phyloP scores from a whole-genome alignment of 2,113 vertebrate genomes.

The Nothobranchius furzeri region DNA sequence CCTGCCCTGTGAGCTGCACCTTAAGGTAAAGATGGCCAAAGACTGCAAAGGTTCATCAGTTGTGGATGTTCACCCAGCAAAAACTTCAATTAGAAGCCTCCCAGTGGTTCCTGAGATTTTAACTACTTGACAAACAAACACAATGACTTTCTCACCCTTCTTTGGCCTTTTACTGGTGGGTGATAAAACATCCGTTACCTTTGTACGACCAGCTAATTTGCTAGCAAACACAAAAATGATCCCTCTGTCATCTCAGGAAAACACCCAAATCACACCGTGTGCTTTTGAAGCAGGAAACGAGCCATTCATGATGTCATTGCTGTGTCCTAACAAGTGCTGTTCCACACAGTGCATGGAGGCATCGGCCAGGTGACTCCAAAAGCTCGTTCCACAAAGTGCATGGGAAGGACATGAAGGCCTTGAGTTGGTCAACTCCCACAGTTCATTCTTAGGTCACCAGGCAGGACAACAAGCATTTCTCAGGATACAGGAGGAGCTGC shows the following conservation, averaged over 20 bases:
- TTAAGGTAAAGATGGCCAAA: no score
- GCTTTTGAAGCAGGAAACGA: constrained; percentile 20
- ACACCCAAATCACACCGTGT: not conserved
- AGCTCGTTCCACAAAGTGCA: not conserved
- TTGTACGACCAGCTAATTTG: not conserved
- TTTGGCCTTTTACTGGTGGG: no score
- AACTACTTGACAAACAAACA: no score
- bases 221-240: constrained; percentile 8
- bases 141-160: no score
- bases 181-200: not conserved
- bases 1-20: no score
- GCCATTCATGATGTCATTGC: not conserved
- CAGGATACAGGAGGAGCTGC: constrained; percentile 31
- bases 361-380: constrained; percentile 24
- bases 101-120: no score
- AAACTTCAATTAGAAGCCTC: no score
- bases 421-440: constrained; percentile 26
- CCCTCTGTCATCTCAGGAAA: constrained; percentile 1
- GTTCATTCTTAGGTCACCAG: constrained; percentile 48
- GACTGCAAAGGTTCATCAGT: no score
- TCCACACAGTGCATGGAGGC: constrained; percentile 9
- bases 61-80: no score
- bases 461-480: constrained; percentile 47
- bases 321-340: constrained; percentile 10
- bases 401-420: constrained; percentile 29